Base-by-base conservation (phyloP, 2,797 vertebrate genomes). In the Sebastes glaucus region DNA sequence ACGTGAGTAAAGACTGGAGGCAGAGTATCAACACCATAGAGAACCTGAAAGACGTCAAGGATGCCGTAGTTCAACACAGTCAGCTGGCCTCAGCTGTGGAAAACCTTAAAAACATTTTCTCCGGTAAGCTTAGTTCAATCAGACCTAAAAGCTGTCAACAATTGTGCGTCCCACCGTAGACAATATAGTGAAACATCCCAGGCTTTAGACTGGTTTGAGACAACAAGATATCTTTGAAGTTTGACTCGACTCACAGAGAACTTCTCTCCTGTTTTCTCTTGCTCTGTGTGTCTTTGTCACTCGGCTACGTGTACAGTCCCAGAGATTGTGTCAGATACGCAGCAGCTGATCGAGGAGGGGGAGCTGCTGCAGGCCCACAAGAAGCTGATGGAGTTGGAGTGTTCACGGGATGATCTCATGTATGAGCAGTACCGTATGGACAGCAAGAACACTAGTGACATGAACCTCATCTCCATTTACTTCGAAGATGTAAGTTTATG, bases 51-150 rank as follows among this genome's bases (percentile, higher is more conserved):
- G 98, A 98, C 1, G 99, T 99, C 71, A 99, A 99, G 83, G 98
- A 99, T 5, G 98, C 98, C 0, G 98, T 99, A 13, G 98, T 99
- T 13, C 98, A 99, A 85, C 99, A 99, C 85, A 99, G 98, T 83
- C 99, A 99, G 89, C 94, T 99, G 59, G 98, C 99, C 13, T 98
- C 98, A 0, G 98, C 99, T 4, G 98, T 99, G 86, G 98, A 99
- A 83, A 99, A 99, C 91, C 97, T 99, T 13, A 99, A 99, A 91
- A 99, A 98, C 91, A 99, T 99, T 71, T 99, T 99, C 92, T 99
- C 91, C 2, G 90, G 88, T 93, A 56, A 65, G 78, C 69, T 63
- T 3, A 1, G 13, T 35, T 46, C 1, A 33, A 9, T 11, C 2
- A 1, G 6, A 8, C 1, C 8, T 23, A 8, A 71, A 53, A 66